phyloP scores from a whole-genome alignment of 2,888 invertebrate genomes.

The Ochropacha duplaris region DNA sequence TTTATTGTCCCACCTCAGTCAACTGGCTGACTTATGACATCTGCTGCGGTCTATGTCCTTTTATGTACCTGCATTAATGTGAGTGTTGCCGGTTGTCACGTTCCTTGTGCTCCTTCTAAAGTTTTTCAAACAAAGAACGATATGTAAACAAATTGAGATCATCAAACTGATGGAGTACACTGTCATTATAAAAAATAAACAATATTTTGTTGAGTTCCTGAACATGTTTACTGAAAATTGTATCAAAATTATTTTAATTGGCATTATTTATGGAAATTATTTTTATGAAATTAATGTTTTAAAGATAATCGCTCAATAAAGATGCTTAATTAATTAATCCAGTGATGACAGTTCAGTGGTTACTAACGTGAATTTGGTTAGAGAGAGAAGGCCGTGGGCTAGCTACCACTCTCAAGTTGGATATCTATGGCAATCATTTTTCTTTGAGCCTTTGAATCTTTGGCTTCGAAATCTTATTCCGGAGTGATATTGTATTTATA shows the following conservation, averaged over 20 bases:
- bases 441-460: no score
- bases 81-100: slow-evolving; percentile 9
- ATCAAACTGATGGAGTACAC: not conserved
- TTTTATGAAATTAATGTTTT: no score
- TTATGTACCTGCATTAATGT: slow-evolving; percentile 15
- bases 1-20: slow-evolving; percentile 52
- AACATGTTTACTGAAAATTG: not conserved
- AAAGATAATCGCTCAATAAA: no score
- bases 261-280: no score
- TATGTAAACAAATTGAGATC: not conserved
- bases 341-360: no score
- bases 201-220: not conserved
- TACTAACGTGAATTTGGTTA: no score
- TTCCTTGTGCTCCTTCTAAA: not conserved
- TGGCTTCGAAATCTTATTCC: no score
- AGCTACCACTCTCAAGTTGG: no score
- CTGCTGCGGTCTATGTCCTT: slow-evolving; percentile 18
- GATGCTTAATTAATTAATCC: no score
- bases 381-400: no score
- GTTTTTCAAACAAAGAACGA: not conserved
- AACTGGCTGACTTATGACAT: slow-evolving; percentile 56
- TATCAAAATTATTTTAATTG: not conserved
- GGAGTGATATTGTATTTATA: not conserved
- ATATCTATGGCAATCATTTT: no score
- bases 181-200: not conserved